These are phyloP conservation scores for Bhutanitis thaidina DNA, from an alignment of 2,888 invertebrate genomes.

Conservation along the genomic window DNA sequence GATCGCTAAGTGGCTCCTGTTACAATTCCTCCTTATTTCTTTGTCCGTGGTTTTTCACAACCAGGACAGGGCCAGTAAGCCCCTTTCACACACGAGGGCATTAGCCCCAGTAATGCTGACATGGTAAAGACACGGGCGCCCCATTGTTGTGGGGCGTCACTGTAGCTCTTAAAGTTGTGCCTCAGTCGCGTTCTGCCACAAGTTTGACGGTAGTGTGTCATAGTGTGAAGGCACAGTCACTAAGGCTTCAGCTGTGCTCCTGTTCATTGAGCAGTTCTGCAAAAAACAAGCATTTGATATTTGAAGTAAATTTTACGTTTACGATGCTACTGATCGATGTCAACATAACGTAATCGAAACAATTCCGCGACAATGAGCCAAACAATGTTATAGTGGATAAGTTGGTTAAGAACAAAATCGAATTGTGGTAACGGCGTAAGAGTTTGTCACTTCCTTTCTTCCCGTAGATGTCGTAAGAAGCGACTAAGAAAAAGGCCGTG, in stretches of 20 bases:
- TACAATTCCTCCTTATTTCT: conserved; percentile 27
- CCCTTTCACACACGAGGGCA: conserved; percentile 33
- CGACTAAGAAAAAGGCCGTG: no score
- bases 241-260: conserved; percentile 85
- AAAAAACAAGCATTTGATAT: conserved; percentile 37
- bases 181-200: conserved; percentile 68
- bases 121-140: conserved; percentile 40
- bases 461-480: no score
- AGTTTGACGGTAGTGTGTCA: conserved; percentile 78
- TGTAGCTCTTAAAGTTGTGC: conserved; percentile 59
- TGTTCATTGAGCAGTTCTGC: conserved; percentile 84
- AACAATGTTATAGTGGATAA: no score
- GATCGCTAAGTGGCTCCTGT: conserved; percentile 39
- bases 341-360: no score
- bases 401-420: no score
- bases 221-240: conserved; percentile 88
- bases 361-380: no score
- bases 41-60: conserved; percentile 62
- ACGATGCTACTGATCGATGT: no score
- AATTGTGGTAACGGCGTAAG: no score
- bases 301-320: no score
- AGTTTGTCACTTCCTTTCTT: no score
- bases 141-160: conserved; percentile 34
- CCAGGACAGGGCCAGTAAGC: conserved; percentile 46
- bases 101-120: conserved; percentile 51